Evolutionary conservation across 2,888 invertebrate species (phyloP), one percentile per base, ranked within the genome.

Genomic region (Euspilapteryx auroguttella): DNA sequence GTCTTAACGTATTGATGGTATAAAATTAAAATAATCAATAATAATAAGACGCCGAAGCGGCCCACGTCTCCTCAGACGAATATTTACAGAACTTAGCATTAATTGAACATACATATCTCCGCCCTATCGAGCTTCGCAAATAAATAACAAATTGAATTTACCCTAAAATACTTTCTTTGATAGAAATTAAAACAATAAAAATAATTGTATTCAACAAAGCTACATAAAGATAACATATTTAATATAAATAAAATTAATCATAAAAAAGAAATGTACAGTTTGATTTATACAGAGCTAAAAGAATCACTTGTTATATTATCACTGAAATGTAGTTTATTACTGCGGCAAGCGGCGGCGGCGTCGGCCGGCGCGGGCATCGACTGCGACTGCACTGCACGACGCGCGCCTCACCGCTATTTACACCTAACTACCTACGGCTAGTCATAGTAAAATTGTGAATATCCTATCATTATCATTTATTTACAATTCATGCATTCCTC

Each of bases 171-270:
- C 69, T 68, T 56, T 61, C 54, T 64, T 69, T 61, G 56, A 71
- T 68, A 69, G 66, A 71, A 64, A 75, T 71, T 71, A 71, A 71
- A 17, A 17, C 17, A 17, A 17, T 17, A 17, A 71, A 68, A 71
- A 71, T 71, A 73, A 69, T 75, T 68, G 73, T 68, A 73, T 75
- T 69, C 66, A 73, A 73, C 73, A 71, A 71, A 73, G 73, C 73
- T 69, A 69, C 58, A 42, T n/a, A n/a, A 69, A 73, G 73, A 73
- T 73, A 75, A 73, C 73, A 75, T 73, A 69, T 71, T 66, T 65
- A 66, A 69, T 71, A 73, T 73, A 65, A 69, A 69, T 71, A 73
- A 73, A 75, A 71, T 73, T 71, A 75, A 68, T 58, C 44, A 53
- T 71, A 66, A 65, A n/a, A 47, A 63, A 59, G 59, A 62, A 73